Base-by-base conservation (phyloP, 2,113 vertebrate species). In the Tragelaphus imberbis region DNA sequence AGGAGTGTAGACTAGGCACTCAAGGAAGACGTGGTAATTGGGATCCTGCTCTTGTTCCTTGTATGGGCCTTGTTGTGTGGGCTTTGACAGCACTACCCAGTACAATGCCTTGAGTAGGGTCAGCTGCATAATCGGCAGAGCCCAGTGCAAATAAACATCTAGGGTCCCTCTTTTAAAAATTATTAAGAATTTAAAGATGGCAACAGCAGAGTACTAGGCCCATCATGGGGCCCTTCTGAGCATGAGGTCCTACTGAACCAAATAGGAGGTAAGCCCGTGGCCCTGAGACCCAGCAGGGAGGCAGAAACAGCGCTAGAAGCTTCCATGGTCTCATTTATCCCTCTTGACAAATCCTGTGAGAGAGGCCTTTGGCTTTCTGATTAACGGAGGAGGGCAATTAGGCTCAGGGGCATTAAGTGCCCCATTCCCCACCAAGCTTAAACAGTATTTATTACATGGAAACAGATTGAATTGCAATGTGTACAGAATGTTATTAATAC, bases 211-310 rank as follows among this genome's bases (percentile, higher is more conserved):
- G 11, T 28, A 28, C 49, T 13, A 23, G 51, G 25, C 23, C 7
- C 16, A 16, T 44, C 28, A 1, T 2, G 28, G 88, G 79, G 23
- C 13, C 59, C 71, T 71, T 61, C 27, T 53, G 68, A 71, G 9
- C 44, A 49, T 12, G 17, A 30, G 9, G 10, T 49, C n/a, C 23
- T 3, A 0, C 3, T 36, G 16, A 27, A 2, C n/a, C 25, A 3
- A n/a, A 16, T 5, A 17, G n/a, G 79, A 23, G 36, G 7, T 2
- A 51, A 33, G 19, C 14, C 51, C 30, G 0, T 23, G 65, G 87
- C n/a, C 28, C 47, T 63, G 44, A 33, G 30, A 77, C 3, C 51
- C 56, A 51, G 6, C 6, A 21, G 7, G 33, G 58, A 97, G 86
- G 55, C 47, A 55, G 49, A 27, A 63, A 75, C 7, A 11, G 47